Evolutionary conservation across 2,888 invertebrate genomes (phyloP), one percentile per base, ranked within the genome.

Genomic region (Xylota segnis): DNA sequence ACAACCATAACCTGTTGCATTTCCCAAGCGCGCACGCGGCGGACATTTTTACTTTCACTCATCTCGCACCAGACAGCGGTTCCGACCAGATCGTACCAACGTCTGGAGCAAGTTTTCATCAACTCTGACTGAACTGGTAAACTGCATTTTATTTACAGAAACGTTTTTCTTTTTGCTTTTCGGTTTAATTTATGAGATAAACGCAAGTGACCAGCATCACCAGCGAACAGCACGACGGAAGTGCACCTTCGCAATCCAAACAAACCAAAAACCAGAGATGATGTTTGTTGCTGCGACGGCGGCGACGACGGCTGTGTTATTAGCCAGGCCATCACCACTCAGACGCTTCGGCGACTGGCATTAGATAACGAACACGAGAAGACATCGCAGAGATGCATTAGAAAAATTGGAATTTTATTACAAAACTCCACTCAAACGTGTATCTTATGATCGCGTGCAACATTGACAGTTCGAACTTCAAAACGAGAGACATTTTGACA

Each of bases 291-390:
- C 68, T 50, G 66, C 58, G 45, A 32, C 65, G 50, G 74, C 47
- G 58, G 23, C 65, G 66, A 16, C 58, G 47, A 43, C 45, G 72
- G 65, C 72, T 23, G 23, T 23, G 23, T 45, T 45, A 27, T 45
- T 40, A 45, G 47, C 68, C 74, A 9, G 47, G 50, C 68, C 79
- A 79, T 72, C 65, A 79, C 78, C 65, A 71, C 81, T 84, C 84
- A 84, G 84, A 84, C 84, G 75, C 70, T 71, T 58, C 70, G 84
- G 84, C 84, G 84, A 75, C 84, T 75, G 65, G 59, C 71, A 70
- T 84, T 84, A 81, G 84, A 84, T 84, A 81, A 84, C 81, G 7
- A 78, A 58, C 74, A 75, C 79, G 54, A 61, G 70, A 76, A 50
- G 43, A 74, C 23, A 23, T 23, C 23, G 18, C 10, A 50, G 6